Base-by-base conservation (phyloP, 1,140 invertebrate species). In the Tenebrio molitor region DNA sequence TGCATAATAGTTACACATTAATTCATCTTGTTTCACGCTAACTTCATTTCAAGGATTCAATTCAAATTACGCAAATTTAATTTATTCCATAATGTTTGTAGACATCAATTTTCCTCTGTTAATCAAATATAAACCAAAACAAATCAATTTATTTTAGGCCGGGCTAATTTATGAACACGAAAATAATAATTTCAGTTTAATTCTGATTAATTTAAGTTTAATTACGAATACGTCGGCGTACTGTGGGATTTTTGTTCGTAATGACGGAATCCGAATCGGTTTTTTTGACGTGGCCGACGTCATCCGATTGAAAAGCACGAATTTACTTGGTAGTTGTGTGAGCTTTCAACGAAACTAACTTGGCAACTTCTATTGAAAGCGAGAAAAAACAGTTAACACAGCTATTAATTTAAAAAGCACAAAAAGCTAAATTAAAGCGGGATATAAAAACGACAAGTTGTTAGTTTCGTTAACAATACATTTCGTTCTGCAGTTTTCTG, bases 351-450 rank as follows among this genome's bases (percentile, higher is more conserved):
- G 23, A 58, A 29, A 58, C 50, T 33, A 29, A 58, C 23, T 58
- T 58, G 50, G 50, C 50, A 58, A 58, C 50, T 58, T 58, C 50
- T 34, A 58, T 58, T 58, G 50, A 58, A 58, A 58, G 50, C 50
- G 50, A 58, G 2, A 39, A 58, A 58, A 58, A 58, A 58, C 50
- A 58, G 50, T 58, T 58, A 58, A 58, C 50, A 58, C 50, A 58
- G 50, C 50, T 58, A 58, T 58, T 58, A 58, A 58, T 58, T 58
- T 58, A 58, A 58, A 58, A 58, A 58, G 50, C 50, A 58, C 50
- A 58, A 58, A 58, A 58, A 58, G 50, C 50, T 58, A 58, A 58
- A 58, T 58, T 58, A 58, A 58, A 58, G 50, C 50, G 23, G n/a
- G 23, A 23, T 29, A 29, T 29, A 58, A 58, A 58, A 58, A 29